Conservation (phyloP, 2,888 invertebrate species). For the Ichneumon xanthorius region DNA sequence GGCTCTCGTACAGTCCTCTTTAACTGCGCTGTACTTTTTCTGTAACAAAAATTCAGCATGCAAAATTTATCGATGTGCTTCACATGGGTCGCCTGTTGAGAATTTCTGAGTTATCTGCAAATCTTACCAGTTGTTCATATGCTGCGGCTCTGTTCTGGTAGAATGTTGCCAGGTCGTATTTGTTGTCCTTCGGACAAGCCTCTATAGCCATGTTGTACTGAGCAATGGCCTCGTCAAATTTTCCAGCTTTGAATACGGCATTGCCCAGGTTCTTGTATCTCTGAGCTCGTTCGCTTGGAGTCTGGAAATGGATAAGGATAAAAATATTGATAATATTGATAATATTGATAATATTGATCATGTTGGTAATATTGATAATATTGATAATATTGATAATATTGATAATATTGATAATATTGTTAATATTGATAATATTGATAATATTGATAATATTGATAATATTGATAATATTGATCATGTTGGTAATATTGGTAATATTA, state of each 20-base stretch:
- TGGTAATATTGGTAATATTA: background rate
- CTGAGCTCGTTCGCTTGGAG: constrained; percentile 91
- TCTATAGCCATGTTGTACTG: constrained; percentile 97
- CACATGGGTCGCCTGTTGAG: background rate
- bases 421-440: background rate
- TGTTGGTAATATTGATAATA: background rate
- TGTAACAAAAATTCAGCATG: constrained; percentile 64
- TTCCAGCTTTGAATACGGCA: constrained; percentile 92
- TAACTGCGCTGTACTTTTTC: constrained; percentile 93
- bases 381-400: background rate
- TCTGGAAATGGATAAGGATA: constrained; percentile 77
- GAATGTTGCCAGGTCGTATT: constrained; percentile 93
- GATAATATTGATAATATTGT: background rate
- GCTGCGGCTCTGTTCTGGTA: constrained; percentile 98
- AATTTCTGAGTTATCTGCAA: background rate
- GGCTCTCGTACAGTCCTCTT: constrained; percentile 94
- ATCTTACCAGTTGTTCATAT: constrained; percentile 92
- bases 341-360: too few relatives aligned
- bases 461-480: too few relatives aligned
- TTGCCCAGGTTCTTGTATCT: constrained; percentile 96
- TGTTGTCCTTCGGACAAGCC: constrained; percentile 91
- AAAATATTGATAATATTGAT: background rate
- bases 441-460: background rate
- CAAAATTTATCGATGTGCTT: background rate
- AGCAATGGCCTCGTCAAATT: constrained; percentile 95